These are phyloP conservation scores for Catharus fuscescens DNA, from an alignment of 2,113 vertebrate genomes.

Conservation along the genomic window DNA sequence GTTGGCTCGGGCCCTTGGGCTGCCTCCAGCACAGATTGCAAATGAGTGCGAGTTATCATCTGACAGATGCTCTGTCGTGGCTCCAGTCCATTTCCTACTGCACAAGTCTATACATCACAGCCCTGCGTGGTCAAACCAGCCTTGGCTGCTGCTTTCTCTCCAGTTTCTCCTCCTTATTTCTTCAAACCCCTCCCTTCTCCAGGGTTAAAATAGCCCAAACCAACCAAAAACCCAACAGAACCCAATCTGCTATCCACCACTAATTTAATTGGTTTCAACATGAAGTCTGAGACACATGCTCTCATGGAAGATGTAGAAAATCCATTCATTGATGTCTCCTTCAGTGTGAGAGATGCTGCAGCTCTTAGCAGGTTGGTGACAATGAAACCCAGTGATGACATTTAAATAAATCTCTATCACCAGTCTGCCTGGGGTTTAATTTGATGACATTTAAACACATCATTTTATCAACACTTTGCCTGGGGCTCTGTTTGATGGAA, in stretches of 20 bases:
- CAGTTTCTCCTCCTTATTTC: background rate
- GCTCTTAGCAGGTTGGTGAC: background rate
- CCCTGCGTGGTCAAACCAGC: background rate
- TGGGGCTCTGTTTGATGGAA: background rate
- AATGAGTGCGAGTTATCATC: slow-evolving; percentile 52
- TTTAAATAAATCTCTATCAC: background rate
- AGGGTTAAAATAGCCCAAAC: background rate
- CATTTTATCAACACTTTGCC: background rate
- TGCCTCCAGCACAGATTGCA: slow-evolving; percentile 67
- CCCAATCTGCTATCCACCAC: background rate
- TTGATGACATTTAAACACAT: background rate
- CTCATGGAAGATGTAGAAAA: fast-evolving
- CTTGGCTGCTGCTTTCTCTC: background rate
- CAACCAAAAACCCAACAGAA: background rate
- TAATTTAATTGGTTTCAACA: background rate
- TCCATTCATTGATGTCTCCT: background rate
- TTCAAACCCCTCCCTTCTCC: background rate
- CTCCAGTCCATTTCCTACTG: slow-evolving; percentile 48
- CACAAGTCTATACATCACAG: slow-evolving; percentile 42
- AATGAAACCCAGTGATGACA: background rate
- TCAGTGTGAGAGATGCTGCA: background rate
- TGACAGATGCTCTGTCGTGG: slow-evolving; percentile 57
- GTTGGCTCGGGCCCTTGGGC: slow-evolving; percentile 51
- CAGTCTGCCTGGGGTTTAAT: background rate
- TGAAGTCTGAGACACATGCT: background rate